phyloP scores from a whole-genome alignment of 2,888 invertebrate genomes.

The Apomyelois bistriatella region DNA sequence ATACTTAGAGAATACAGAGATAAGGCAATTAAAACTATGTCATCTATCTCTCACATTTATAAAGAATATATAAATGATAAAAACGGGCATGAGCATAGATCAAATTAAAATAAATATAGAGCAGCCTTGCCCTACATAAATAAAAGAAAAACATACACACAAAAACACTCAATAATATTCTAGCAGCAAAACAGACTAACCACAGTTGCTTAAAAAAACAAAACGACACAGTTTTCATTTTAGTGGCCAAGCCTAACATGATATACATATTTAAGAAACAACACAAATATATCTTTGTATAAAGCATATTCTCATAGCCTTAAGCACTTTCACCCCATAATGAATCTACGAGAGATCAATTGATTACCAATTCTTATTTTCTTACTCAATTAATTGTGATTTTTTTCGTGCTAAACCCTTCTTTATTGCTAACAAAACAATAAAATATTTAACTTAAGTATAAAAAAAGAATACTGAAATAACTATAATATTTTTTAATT shows the following conservation, averaged over 20 bases:
- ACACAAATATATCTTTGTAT: constrained; percentile 29
- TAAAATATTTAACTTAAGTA: constrained; percentile 10
- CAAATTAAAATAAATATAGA: no score
- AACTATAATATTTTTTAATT: not conserved
- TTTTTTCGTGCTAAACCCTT: not conserved
- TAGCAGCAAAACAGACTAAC: constrained; percentile 35
- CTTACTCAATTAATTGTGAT: not conserved
- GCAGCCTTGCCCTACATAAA: not conserved
- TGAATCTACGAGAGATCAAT: constrained; percentile 7
- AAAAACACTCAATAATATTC: constrained; percentile 8
- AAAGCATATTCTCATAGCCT: constrained; percentile 39
- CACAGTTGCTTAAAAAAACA: constrained; percentile 19
- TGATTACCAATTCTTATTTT: not conserved
- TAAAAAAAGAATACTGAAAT: constrained; percentile 21
- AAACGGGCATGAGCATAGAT: no score
- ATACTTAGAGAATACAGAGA: no score
- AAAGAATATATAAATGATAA: no score
- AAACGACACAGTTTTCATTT: constrained; percentile 19
- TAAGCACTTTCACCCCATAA: constrained; percentile 18
- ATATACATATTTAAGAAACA: constrained; percentile 19
- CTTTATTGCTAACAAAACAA: not conserved
- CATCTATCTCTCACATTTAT: no score
- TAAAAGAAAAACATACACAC: constrained; percentile 16
- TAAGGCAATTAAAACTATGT: no score
- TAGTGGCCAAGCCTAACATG: constrained; percentile 7